Evolutionary conservation across 2,888 invertebrate species (phyloP), one percentile per base, ranked within the genome.

Genomic region (Habroteleia sp.): DNA sequence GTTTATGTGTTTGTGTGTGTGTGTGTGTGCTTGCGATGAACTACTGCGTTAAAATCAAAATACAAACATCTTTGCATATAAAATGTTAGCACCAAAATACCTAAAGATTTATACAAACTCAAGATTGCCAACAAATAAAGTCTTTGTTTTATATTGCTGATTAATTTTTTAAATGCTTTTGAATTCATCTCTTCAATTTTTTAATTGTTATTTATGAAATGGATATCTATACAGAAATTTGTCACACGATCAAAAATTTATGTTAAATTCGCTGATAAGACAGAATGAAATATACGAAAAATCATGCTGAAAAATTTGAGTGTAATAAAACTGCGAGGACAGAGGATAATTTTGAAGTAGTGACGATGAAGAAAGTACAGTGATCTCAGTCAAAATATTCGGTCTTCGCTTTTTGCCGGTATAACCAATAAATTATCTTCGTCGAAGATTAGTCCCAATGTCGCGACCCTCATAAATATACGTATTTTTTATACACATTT

Each of bases 381-480:
- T 77, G 82, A 83, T 81, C 82, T 79, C 80, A 83, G 84, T 84
- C 84, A 84, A 84, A 84, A 84, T 84, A 83, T 82, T 77, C 80
- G 74, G 77, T 77, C 76, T 76, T 79, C 76, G 79, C 77, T 76
- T 72, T 76, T 71, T 68, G 75, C 72, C 76, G 39, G 79, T 79
- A 73, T 52, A 80, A 77, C 81, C 84, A 84, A 88, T 88, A 87
- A 88, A 88, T 88, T 87, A 88, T 88, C 87, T 86, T 81, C 81
- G 77, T 71, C 82, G 80, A 87, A 88, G 88, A 88, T 88, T 88
- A 88, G 86, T 83, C 81, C 81, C 80, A 81, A 85, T 87, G 87
- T 85, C 85, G 83, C 86, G 87, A 86, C 87, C 87, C 87, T 87
- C 86, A 88, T 88, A 88, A 87, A 88, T 88, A 87, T 86, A 84